These are phyloP conservation scores for Brachionichthys hirsutus DNA, from an alignment of 2,113 vertebrate species.

Conservation along the genomic window DNA sequence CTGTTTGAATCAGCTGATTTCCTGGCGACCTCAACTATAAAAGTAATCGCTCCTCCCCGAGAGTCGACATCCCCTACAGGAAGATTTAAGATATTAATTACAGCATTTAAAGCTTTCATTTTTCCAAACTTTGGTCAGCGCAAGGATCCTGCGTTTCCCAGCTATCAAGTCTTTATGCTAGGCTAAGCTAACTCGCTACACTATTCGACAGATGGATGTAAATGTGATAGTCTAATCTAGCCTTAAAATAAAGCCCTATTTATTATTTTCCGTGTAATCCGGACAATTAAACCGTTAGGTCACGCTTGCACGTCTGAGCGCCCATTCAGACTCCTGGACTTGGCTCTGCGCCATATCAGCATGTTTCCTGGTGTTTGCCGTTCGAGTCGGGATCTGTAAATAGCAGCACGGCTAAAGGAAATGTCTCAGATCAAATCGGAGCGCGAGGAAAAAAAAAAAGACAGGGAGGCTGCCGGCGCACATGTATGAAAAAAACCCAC, in stretches of 20 bases:
- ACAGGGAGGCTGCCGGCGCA: background rate
- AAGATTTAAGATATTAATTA: background rate
- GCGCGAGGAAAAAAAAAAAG: slow-evolving; percentile 34
- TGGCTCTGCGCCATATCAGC: slow-evolving; percentile 68
- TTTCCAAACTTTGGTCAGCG: background rate
- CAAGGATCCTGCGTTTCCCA: background rate
- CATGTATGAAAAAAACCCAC: slow-evolving; percentile 3
- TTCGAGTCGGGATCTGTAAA: slow-evolving; percentile 70
- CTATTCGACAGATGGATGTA: background rate
- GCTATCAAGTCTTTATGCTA: background rate
- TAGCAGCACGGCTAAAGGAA: slow-evolving; percentile 71
- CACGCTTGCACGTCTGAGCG: slow-evolving; percentile 25
- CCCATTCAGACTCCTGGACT: no score
- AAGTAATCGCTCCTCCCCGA: no score
- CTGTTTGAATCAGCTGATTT: background rate
- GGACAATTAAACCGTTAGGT: slow-evolving; percentile 18
- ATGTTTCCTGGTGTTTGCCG: slow-evolving; percentile 54
- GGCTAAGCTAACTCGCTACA: background rate
- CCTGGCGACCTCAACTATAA: no score
- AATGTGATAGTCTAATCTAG: background rate
- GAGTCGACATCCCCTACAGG: no score
- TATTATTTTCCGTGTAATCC: background rate
- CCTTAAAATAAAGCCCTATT: background rate
- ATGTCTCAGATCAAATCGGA: slow-evolving; percentile 69
- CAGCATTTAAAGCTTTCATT: background rate